Conservation (phyloP, 2,797 vertebrate genomes). For the Protosalanx chinensis region DNA sequence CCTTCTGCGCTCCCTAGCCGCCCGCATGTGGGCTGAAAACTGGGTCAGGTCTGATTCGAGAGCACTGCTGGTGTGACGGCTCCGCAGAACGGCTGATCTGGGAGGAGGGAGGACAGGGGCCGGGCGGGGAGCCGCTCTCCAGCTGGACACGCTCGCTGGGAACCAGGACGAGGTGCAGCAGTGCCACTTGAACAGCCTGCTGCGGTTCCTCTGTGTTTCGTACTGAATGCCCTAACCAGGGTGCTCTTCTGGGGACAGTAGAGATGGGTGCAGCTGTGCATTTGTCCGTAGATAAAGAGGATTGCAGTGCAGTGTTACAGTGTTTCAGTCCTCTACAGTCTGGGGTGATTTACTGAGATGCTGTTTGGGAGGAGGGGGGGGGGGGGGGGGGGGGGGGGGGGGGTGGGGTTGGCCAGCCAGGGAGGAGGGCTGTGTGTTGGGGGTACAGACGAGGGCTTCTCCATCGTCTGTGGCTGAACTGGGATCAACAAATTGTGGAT, state of each 20-base stretch:
- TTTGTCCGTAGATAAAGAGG: too few relatives aligned
- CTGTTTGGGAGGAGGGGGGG: too few relatives aligned
- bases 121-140: background rate
- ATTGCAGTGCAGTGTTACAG: too few relatives aligned
- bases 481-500: background rate
- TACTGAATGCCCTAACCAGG: too few relatives aligned
- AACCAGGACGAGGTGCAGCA: background rate
- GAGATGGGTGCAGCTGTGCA: too few relatives aligned
- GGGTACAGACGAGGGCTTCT: background rate
- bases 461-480: background rate
- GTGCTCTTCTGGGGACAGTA: too few relatives aligned
- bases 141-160: background rate
- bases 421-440: background rate
- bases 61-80: slow-evolving; percentile 4
- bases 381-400: background rate
- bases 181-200: background rate
- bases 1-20: slow-evolving; percentile 15
- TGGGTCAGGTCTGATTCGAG: slow-evolving; percentile 22
- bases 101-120: background rate
- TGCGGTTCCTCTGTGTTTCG: too few relatives aligned
- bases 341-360: background rate
- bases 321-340: too few relatives aligned
- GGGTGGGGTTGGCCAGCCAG: background rate
- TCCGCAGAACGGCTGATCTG: background rate
- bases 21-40: slow-evolving; percentile 29